Evolutionary conservation across 1,140 invertebrate species (phyloP), one percentile per base, ranked within the genome.

Genomic region (Zaprionus gabonicus): DNA sequence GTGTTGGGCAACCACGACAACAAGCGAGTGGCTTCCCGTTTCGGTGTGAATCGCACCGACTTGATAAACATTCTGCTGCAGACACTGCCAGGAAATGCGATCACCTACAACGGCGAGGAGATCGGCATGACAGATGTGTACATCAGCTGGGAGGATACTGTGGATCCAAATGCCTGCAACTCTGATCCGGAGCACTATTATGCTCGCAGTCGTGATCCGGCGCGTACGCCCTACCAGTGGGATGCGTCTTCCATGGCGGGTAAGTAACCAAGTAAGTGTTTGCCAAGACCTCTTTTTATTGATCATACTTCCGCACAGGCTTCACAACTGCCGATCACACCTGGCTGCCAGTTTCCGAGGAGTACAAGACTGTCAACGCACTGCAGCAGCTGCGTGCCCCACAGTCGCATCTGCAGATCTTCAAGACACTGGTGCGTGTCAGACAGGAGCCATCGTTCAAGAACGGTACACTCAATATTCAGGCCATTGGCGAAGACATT

Each of bases 101-200:
- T 96, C 15, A 94, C 95, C 38, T 97, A 96, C 91, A 95, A 96
- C 85, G 97, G 97, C 12, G 97, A 97, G 92, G 97, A 98, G 92
- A 94, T 98, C 20, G 97, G 95, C 0, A 97, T 97, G 96, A 93
- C 94, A 10, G 95, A 97, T 91, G 95, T 94, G 0, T 81, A 68
- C n/a, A 93, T 95, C 0, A 92, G 91, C 10, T 95, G 93, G 93
- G 91, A 94, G 56, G 93, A 94, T n/a, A 95, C 94, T 1, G 91
- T 92, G 1, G 91, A 92, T 63, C 91, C 91, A 0, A 65, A 63
- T 6, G 91, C 91, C 0, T 92, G 91, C 27, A 92, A 91, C 53
- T 72, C 85, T 0, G 78, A 92, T 68, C 91, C 91, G 7, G 75
- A 91, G 6, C 60, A 62, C 13, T 92, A 91, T 76, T 93, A 92